These are phyloP conservation scores for Diadophis punctatus DNA, from an alignment of 2,113 vertebrate genomes.

Conservation along the genomic window DNA sequence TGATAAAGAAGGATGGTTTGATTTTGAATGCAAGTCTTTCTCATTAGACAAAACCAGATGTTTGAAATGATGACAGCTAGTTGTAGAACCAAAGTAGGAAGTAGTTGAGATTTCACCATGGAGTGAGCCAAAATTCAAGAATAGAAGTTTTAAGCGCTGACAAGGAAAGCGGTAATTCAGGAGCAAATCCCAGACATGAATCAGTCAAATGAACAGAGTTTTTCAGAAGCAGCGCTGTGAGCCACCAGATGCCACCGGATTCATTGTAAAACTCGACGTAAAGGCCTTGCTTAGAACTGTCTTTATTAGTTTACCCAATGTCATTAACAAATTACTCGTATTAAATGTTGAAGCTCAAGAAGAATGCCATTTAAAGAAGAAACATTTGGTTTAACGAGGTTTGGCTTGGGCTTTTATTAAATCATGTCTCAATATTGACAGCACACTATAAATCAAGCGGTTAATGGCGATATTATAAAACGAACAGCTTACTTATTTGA, in stretches of 20 bases:
- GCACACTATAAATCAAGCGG: neutral
- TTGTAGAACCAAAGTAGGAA: neutral
- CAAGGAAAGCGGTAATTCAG: neutral
- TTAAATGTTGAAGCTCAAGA: neutral
- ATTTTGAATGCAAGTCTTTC: neutral
- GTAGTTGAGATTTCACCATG: neutral
- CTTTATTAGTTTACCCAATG: neutral
- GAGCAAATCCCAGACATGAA: neutral
- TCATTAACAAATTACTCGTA: neutral
- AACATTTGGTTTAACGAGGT: neutral
- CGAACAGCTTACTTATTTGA: neutral
- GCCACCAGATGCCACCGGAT: neutral
- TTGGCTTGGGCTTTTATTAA: neutral
- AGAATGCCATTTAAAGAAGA: neutral
- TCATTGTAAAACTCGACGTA: neutral
- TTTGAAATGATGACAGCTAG: neutral
- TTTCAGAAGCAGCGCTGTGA: neutral
- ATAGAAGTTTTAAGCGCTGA: neutral
- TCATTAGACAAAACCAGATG: neutral
- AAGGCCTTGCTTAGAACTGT: no score
- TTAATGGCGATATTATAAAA: neutral
- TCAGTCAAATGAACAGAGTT: neutral
- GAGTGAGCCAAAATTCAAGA: neutral
- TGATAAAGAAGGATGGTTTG: neutral
- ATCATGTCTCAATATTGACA: neutral